phyloP scores from a whole-genome alignment of 1,140 invertebrate genomes.

The Leguminivora glycinivorella region DNA sequence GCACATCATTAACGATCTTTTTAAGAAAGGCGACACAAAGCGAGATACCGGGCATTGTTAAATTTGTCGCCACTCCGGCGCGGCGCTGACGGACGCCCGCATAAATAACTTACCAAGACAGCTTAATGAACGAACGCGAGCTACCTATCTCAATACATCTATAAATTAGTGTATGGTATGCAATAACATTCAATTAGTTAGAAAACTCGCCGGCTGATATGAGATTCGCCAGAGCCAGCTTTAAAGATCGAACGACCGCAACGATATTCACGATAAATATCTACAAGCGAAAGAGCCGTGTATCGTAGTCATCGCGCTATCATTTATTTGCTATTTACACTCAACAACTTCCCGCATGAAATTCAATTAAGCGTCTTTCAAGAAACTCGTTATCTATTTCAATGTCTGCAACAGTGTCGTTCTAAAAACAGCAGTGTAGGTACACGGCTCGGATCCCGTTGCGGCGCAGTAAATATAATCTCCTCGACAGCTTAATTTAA shows the following conservation, averaged over 20 bases:
- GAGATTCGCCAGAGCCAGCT: constrained; percentile 26
- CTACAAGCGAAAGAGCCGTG: neutral
- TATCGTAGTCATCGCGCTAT: constrained; percentile 13
- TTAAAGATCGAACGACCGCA: constrained; percentile 21
- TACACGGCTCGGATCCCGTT: neutral
- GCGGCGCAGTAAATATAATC: constrained; percentile 70
- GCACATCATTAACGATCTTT: constrained; percentile 61
- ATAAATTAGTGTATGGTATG: constrained; percentile 16
- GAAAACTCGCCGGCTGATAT: constrained; percentile 19
- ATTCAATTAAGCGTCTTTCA: constrained; percentile 26
- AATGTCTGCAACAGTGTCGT: constrained; percentile 3
- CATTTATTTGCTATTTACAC: constrained; percentile 15
- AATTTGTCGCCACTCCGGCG: constrained; percentile 62
- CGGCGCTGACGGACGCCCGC: constrained; percentile 53
- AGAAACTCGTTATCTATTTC: constrained; percentile 17
- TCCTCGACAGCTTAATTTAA: constrained; percentile 76
- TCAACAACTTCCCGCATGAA: constrained; percentile 16
- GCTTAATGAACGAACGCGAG: constrained; percentile 22
- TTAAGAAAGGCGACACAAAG: constrained; percentile 36
- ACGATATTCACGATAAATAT: constrained; percentile 15
- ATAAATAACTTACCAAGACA: constrained; percentile 63
- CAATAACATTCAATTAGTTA: constrained; percentile 26
- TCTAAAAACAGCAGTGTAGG: constrained; percentile 22
- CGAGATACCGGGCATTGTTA: constrained; percentile 57
- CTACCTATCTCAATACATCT: constrained; percentile 15